Evolutionary conservation across 1,140 invertebrate species (phyloP).

Genomic region (Calephelis nemesis): DNA sequence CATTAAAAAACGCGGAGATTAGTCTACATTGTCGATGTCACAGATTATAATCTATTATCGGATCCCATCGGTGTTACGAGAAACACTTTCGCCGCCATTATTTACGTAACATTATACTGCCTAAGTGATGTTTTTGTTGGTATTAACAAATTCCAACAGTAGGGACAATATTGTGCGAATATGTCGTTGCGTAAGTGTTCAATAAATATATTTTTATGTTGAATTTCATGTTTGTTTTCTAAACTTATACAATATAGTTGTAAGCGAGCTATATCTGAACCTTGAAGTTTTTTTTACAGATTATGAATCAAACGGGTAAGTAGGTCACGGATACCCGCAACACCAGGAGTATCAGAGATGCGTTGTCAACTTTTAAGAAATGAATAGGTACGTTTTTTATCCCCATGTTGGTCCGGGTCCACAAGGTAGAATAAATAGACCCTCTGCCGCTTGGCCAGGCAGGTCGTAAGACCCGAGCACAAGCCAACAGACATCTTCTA

Average conservation of each 20-base stretch:
- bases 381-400: too few relatives aligned
- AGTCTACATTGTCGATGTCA: slow-evolving; percentile 19
- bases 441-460: too few relatives aligned
- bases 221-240: not conserved
- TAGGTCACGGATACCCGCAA: too few relatives aligned
- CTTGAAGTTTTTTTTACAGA: too few relatives aligned
- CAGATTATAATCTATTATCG: slow-evolving; percentile 35
- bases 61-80: slow-evolving; percentile 42
- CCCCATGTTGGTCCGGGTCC: too few relatives aligned
- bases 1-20: not conserved
- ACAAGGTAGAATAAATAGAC: too few relatives aligned
- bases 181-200: slow-evolving; percentile 4
- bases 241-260: not conserved
- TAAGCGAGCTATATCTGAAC: too few relatives aligned
- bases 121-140: slow-evolving; percentile 26
- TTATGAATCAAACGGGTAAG: too few relatives aligned
- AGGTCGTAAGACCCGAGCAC: too few relatives aligned
- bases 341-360: too few relatives aligned
- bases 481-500: too few relatives aligned
- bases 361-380: too few relatives aligned
- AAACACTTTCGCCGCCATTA: slow-evolving; percentile 48
- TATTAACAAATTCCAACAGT: slow-evolving; percentile 11
- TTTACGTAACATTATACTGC: slow-evolving; percentile 36
- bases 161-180: slow-evolving; percentile 11
- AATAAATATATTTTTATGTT: not conserved